Conservation (phyloP, 2,797 vertebrate genomes). For the Lagodon rhomboides region DNA sequence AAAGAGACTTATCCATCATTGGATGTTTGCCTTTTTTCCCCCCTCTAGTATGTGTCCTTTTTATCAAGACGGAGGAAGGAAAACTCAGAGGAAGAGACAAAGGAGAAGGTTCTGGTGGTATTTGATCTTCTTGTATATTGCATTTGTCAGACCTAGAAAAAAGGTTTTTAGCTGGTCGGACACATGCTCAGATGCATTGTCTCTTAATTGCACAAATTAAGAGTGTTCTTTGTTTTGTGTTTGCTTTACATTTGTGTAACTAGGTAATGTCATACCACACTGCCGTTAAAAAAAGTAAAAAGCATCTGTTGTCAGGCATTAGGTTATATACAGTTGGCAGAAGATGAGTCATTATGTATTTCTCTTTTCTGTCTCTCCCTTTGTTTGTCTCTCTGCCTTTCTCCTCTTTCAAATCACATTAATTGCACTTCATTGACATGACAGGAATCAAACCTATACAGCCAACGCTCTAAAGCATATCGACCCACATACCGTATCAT, state of each 20-base stretch:
- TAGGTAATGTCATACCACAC: slow-evolving; percentile 5
- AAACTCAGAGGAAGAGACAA: neutral
- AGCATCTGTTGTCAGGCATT: neutral
- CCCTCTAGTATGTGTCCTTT: slow-evolving; percentile 40
- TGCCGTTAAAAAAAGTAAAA: neutral
- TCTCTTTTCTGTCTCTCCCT: slow-evolving; percentile 6
- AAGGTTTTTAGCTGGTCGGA: neutral
- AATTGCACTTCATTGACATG: slow-evolving; percentile 62
- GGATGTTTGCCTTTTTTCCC: slow-evolving; percentile 21
- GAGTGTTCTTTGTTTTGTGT: neutral
- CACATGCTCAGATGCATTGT: neutral
- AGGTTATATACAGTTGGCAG: slow-evolving; percentile 5
- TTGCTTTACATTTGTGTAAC: neutral
- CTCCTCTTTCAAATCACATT: slow-evolving; percentile 40
- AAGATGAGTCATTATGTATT: slow-evolving; percentile 5
- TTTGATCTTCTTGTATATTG: slow-evolving; percentile 8
- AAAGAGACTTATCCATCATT: slow-evolving; percentile 54
- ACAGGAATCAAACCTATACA: slow-evolving; percentile 36
- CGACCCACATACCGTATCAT: slow-evolving; percentile 36
- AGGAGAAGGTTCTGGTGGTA: neutral
- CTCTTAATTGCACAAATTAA: neutral
- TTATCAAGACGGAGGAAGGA: slow-evolving; percentile 27
- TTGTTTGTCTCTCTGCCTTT: slow-evolving; percentile 21
- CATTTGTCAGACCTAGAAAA: neutral
- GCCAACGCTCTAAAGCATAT: slow-evolving; percentile 38